Percentiles rank a stretch among this genome's conserved stretches.
These are phyloP conservation scores for Drosophila testacea DNA, from an alignment of 2,888 invertebrate species.

Conservation along the genomic window DNA sequence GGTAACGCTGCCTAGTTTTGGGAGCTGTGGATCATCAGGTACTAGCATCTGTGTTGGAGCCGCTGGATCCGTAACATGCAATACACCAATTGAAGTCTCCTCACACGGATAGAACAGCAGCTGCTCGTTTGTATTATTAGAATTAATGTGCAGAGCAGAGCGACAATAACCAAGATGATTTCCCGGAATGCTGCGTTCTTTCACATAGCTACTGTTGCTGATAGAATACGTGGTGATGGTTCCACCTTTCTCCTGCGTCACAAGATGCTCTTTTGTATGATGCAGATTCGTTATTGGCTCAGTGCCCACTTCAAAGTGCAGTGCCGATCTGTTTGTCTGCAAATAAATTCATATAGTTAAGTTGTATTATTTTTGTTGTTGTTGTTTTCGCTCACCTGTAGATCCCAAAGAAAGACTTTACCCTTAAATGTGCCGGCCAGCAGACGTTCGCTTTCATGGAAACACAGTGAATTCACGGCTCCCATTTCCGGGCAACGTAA, in stretches of 20 bases:
- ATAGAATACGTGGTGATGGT: conserved; percentile 89
- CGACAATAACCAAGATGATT: conserved; percentile 91
- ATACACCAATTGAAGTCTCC: conserved; percentile 85
- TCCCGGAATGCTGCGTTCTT: conserved; percentile 87
- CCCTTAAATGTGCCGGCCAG: conserved; percentile 91
- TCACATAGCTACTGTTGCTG: conserved; percentile 87
- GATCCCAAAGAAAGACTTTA: conserved; percentile 91
- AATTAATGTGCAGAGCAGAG: conserved; percentile 85
- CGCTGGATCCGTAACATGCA: conserved; percentile 84
- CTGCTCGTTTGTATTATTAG: conserved; percentile 82
- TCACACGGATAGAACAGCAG: conserved; percentile 89
- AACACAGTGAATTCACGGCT: conserved; percentile 90
- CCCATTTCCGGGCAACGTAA: conserved; percentile 90
- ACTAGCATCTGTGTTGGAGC: conserved; percentile 83
- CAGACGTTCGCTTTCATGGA: conserved; percentile 89
- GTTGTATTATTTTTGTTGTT: conserved; percentile 5
- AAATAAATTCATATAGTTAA: conserved; percentile 4
- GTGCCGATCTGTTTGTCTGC: conserved; percentile 90
- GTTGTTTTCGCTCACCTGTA: conserved; percentile 87
- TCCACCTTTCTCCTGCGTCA: conserved; percentile 92
- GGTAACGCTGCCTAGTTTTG: conserved; percentile 87
- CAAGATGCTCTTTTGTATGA: conserved; percentile 87
- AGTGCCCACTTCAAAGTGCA: conserved; percentile 88
- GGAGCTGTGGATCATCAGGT: conserved; percentile 81
- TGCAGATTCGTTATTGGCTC: conserved; percentile 85